Conservation (phyloP, 1,140 invertebrate species). For the Drosophila ironensis region DNA sequence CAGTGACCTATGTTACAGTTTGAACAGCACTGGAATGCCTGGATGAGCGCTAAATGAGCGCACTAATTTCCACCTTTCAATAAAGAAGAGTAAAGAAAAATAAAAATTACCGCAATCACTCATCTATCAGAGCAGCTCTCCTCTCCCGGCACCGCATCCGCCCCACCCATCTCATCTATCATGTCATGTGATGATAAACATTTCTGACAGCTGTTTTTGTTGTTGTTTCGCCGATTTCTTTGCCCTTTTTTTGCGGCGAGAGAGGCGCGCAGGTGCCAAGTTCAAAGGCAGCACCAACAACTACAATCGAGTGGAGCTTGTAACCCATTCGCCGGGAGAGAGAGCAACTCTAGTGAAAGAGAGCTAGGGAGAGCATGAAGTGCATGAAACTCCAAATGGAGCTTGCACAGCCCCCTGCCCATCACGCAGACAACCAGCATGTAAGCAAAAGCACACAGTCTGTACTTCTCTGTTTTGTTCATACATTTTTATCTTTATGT, state of each 20-base stretch:
- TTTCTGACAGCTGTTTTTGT: slow-evolving; percentile 56
- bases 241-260: slow-evolving; percentile 15
- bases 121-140: slow-evolving; percentile 14
- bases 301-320: background rate
- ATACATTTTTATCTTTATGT: background rate
- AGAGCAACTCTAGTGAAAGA: background rate
- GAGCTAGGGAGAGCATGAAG: background rate
- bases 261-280: slow-evolving; percentile 45
- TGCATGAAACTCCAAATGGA: slow-evolving; percentile 1
- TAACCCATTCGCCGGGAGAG: slow-evolving; percentile 1
- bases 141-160: background rate
- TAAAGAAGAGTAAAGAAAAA: background rate
- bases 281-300: slow-evolving; percentile 31
- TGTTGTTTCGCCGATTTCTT: slow-evolving; percentile 18
- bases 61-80: background rate
- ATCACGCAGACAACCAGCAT: background rate
- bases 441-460: too few relatives aligned
- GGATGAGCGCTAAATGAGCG: slow-evolving; percentile 13
- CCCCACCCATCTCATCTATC: background rate
- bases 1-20: slow-evolving; percentile 7
- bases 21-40: slow-evolving; percentile 3
- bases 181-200: slow-evolving; percentile 49
- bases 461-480: too few relatives aligned
- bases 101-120: slow-evolving; percentile 13
- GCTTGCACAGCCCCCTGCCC: background rate